Base-by-base conservation (phyloP, 2,797 vertebrate genomes). In the Girardinus metallicus region DNA sequence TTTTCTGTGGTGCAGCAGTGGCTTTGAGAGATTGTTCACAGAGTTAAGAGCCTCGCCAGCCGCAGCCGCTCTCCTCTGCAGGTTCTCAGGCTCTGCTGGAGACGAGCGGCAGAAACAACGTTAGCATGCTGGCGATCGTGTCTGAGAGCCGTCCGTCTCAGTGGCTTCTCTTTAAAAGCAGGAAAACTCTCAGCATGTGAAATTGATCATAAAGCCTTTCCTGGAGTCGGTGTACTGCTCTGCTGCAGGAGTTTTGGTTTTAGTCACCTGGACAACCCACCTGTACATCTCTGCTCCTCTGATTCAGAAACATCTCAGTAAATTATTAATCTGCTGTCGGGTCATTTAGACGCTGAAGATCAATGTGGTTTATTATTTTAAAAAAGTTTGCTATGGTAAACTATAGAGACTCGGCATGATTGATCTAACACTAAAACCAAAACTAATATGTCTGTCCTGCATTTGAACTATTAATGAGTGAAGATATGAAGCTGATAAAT, bases 1-100 rank as follows among this genome's bases (percentile, higher is more conserved):
- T 62, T 31, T 29, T 73, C 23, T 73, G 70, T 78, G 77, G 68
- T 60, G 11, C 15, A 47, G 2, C 36, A 16, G 77, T 73, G 41
- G 70, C 5, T 60, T 73, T 46, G 41, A 26, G 68, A 73, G 41
- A 73, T 64, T 18, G 70, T 46, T 18, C 31, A 34, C 26, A 18
- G 6, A 49, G 43, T 49, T 73, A 49, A 70, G 10, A 60, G 39
- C 46, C 36, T 36, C 46, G 16, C 43, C 31, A 66, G 16, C 26
- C 53, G 3, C 55, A 18, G 34, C n/a, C 0, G 12, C 57, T 13
- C 4, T 57, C n/a, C 26, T 13, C 53, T 57, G 26, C 53, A 57
- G 4, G 55, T 29, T 29, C 55, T 60, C 55, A 31, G 4, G 51
- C 23, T n/a, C 26, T 55, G 23, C 23, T 51, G 49, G 6, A 7